Conservation (phyloP, 1,140 invertebrate species). For the Chelonus insularis region DNA sequence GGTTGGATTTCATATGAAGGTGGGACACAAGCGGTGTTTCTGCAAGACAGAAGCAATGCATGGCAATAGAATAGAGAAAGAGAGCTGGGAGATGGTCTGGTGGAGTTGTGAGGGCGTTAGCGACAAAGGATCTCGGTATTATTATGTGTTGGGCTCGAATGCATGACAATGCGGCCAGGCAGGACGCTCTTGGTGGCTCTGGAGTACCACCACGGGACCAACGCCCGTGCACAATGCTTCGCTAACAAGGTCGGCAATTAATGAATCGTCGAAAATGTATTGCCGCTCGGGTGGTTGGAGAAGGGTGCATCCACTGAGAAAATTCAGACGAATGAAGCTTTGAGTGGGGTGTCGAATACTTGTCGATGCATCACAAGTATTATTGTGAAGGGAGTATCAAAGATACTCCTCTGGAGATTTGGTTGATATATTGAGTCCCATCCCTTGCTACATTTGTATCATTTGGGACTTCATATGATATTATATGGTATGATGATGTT, state of each 20-base stretch:
- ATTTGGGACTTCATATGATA: too few relatives aligned
- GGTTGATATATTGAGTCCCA: background rate
- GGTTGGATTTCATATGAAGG: too few relatives aligned
- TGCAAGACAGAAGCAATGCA: background rate
- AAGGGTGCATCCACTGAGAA: too few relatives aligned
- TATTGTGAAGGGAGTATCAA: background rate
- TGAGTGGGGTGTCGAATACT: too few relatives aligned
- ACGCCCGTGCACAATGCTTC: constrained; percentile 39
- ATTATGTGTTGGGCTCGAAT: constrained; percentile 44
- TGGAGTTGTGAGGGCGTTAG: constrained; percentile 35
- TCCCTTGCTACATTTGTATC: background rate
- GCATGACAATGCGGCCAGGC: constrained; percentile 40
- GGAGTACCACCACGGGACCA: constrained; percentile 39
- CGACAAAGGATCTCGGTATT: constrained; percentile 46
- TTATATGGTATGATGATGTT: too few relatives aligned
- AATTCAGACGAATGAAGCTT: background rate
- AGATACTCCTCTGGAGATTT: constrained; percentile 1
- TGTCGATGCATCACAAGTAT: background rate
- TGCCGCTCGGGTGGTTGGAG: too few relatives aligned
- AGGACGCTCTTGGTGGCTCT: constrained; percentile 24
- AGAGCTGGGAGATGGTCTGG: background rate
- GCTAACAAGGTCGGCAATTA: constrained; percentile 50
- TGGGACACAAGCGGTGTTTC: too few relatives aligned
- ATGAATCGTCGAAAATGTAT: constrained; percentile 43
- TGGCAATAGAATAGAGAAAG: too few relatives aligned